A percentile compares a stretch with the other conserved stretches of the same genome.
phyloP scores from a whole-genome alignment of 2,888 invertebrate species.

The Deilephila elpenor region DNA sequence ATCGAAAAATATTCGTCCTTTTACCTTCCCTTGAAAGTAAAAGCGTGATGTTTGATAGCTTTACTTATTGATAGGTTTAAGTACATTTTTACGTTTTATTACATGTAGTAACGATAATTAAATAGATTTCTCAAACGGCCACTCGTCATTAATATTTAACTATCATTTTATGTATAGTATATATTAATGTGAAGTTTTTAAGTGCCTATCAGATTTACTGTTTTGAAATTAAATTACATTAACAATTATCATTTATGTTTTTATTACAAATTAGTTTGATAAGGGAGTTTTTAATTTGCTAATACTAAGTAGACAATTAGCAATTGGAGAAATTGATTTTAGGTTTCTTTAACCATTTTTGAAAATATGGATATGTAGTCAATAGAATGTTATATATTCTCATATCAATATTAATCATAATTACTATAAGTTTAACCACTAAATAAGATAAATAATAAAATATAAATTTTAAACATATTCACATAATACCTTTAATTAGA shows the following conservation, averaged over 20 bases:
- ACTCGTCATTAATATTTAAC: not conserved
- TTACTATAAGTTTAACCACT: no score
- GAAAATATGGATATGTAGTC: no score
- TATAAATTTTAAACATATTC: no score
- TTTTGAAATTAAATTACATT: not conserved
- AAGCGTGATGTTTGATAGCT: not conserved
- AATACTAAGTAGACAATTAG: not conserved
- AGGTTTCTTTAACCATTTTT: no score
- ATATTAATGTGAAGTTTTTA: not conserved
- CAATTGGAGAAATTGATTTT: no score
- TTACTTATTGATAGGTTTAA: slow-evolving; percentile 8
- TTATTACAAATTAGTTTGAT: slow-evolving; percentile 11
- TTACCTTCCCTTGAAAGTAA: not conserved
- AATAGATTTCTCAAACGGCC: slow-evolving; percentile 31
- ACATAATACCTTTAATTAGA: no score
- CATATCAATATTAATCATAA: no score
- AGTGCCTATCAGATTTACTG: not conserved
- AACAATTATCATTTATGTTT: not conserved
- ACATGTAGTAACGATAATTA: slow-evolving; percentile 16
- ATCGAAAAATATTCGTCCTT: not conserved
- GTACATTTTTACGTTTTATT: slow-evolving; percentile 25
- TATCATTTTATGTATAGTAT: not conserved
- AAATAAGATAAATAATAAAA: no score
- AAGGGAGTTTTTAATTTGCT: not conserved
- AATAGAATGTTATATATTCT: no score